Evolutionary conservation across 2,113 vertebrate genomes (phyloP).

Genomic region (Zeus faber): DNA sequence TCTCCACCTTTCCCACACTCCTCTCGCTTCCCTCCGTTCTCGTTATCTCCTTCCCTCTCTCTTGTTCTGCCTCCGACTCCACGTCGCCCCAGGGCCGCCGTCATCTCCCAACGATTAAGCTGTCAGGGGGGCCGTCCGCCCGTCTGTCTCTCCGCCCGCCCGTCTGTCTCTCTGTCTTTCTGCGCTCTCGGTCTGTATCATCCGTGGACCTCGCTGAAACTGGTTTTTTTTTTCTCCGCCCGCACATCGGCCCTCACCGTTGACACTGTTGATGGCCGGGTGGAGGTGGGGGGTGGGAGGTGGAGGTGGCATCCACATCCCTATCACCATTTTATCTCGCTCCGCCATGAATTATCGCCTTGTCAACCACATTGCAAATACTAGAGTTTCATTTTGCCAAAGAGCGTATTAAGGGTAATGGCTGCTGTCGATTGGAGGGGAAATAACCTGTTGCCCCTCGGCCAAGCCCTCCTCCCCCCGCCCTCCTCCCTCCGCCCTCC

Average conservation of each 20-base stretch:
- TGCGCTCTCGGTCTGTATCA: neutral
- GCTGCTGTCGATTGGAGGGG: constrained; percentile 83
- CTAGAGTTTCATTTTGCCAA: constrained; percentile 77
- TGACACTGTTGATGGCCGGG: constrained; percentile 65
- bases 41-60: constrained; percentile 2
- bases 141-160: constrained; percentile 33
- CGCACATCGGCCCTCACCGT: constrained; percentile 54
- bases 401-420: constrained; percentile 92
- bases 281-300: too few species aligned
- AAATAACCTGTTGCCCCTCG: constrained; percentile 82
- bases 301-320: constrained; percentile 74
- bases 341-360: constrained; percentile 91
- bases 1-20: neutral
- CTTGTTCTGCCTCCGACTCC: neutral
- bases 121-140: neutral
- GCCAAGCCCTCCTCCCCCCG: constrained; percentile 18
- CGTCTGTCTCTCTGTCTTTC: constrained; percentile 24
- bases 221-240: too few species aligned
- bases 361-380: constrained; percentile 88
- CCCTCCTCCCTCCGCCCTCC: constrained; percentile 67
- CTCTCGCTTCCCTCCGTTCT: neutral
- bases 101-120: neutral
- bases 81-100: neutral
- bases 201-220: neutral
- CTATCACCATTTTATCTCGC: constrained; percentile 85